Percentiles rank a stretch among this genome's conserved stretches.
Evolutionary conservation across 2,113 vertebrate species (phyloP).

Genomic region (Bucco capensis): DNA sequence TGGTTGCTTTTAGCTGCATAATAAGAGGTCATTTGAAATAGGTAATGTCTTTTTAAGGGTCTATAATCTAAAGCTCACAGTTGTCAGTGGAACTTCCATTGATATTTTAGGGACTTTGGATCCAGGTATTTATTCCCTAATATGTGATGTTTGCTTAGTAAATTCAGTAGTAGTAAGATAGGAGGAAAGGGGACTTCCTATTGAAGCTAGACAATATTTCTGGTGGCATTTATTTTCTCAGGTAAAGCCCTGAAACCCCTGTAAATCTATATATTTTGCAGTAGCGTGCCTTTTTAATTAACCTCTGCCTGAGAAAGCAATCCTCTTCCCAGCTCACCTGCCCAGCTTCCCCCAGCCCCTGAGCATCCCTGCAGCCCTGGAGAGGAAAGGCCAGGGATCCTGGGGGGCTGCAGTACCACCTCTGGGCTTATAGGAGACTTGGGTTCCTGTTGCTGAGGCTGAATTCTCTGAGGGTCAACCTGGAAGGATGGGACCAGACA

Average conservation of each 20-base stretch:
- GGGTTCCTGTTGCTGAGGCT: not conserved
- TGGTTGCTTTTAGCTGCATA: constrained; percentile 19
- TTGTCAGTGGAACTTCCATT: not conserved
- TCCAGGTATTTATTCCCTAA: not conserved
- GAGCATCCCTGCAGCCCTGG: not conserved
- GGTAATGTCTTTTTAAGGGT: not conserved
- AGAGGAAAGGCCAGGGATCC: not conserved
- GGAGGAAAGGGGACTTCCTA: not conserved
- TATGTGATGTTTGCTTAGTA: not conserved
- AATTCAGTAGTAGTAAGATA: not conserved
- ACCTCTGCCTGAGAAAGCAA: not conserved
- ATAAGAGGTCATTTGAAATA: constrained; percentile 2
- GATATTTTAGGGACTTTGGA: not conserved
- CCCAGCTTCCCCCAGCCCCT: not conserved
- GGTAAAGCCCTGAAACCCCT: not conserved
- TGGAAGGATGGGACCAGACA: not conserved
- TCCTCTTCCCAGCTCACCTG: not conserved
- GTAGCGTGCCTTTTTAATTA: not conserved
- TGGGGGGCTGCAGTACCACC: not conserved
- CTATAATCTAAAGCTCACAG: not conserved
- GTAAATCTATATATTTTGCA: not conserved
- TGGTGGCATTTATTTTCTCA: not conserved
- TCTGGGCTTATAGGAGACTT: rapidly evolving
- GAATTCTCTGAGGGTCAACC: not conserved
- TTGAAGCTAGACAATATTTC: not conserved